Conservation (phyloP, 30 jellyfish, hydroid and myxozoan genomes). For the Hydractinia echinata region DNA sequence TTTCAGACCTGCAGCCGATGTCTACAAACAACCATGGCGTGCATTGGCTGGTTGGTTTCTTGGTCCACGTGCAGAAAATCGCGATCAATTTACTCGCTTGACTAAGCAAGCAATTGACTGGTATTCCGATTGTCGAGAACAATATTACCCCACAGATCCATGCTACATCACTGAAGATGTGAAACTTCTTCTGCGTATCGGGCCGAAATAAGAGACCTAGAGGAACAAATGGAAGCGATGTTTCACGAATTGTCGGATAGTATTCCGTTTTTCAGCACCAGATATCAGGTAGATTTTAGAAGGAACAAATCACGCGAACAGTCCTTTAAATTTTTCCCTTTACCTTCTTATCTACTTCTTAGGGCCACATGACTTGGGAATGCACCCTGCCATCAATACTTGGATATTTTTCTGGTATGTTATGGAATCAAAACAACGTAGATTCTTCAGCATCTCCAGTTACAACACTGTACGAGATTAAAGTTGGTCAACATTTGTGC, state of each 20-base stretch:
- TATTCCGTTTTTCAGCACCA: constrained; percentile 50
- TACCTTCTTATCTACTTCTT: not conserved
- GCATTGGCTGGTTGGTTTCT: constrained; percentile 63
- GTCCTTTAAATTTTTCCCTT: not conserved
- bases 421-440: constrained; percentile 66
- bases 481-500: constrained; percentile 49
- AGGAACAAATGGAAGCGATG: constrained; percentile 25
- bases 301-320: not conserved
- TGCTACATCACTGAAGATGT: constrained; percentile 38
- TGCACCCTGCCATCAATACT: constrained; percentile 44
- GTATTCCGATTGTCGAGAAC: constrained; percentile 42
- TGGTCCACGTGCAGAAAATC: constrained; percentile 68
- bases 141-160: constrained; percentile 52
- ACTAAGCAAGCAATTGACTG: constrained; percentile 21
- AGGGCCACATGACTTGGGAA: constrained; percentile 79
- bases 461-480: constrained; percentile 36
- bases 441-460: constrained; percentile 66
- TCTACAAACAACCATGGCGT: constrained; percentile 37
- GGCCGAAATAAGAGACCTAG: constrained; percentile 28
- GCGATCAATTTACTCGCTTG: constrained; percentile 32
- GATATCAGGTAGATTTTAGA: constrained; percentile 36
- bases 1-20: constrained; percentile 25
- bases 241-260: constrained; percentile 26
- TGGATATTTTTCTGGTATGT: constrained; percentile 60
- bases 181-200: constrained; percentile 23